A percentile compares a stretch with the other conserved stretches of the same genome.
phyloP scores from a whole-genome alignment of 2,797 vertebrate species.

The Zenarchopterus dispar region DNA sequence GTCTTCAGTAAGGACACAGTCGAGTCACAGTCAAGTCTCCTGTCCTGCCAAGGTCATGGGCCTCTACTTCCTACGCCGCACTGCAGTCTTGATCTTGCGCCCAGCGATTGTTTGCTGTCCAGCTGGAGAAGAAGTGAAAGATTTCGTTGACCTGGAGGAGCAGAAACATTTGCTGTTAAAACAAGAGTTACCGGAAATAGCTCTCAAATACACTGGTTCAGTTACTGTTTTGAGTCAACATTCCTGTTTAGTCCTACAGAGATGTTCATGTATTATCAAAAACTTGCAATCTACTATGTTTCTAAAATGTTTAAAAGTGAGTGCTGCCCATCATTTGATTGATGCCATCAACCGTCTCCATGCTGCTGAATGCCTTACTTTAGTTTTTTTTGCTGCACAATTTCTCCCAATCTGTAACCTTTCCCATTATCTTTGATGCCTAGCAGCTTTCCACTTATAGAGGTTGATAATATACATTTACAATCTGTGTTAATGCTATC shows the following conservation, averaged over 20 bases:
- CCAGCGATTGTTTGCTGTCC: conserved; percentile 83
- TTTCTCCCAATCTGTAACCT: no score
- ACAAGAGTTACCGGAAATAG: not conserved
- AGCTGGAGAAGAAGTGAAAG: conserved; percentile 73
- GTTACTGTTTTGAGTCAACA: not conserved
- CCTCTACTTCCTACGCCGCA: conserved; percentile 93
- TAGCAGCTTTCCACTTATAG: no score
- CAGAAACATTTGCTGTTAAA: not conserved
- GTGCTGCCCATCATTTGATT: no score
- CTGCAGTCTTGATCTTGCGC: conserved; percentile 96
- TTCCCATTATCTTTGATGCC: no score
- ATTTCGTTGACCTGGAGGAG: conserved; percentile 81
- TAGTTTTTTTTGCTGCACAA: no score
- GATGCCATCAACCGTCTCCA: no score
- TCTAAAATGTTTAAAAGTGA: no score
- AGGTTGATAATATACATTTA: no score
- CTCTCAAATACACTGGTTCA: not conserved
- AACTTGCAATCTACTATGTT: not conserved
- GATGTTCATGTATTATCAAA: not conserved
- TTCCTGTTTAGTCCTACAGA: not conserved
- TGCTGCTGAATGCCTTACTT: no score
- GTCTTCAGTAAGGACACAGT: conserved; percentile 44
- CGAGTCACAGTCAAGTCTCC: conserved; percentile 57
- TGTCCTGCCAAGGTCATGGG: conserved; percentile 30
- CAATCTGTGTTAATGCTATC: no score